phyloP scores from a whole-genome alignment of 2,113 vertebrate species.

The Rallus limicola region DNA sequence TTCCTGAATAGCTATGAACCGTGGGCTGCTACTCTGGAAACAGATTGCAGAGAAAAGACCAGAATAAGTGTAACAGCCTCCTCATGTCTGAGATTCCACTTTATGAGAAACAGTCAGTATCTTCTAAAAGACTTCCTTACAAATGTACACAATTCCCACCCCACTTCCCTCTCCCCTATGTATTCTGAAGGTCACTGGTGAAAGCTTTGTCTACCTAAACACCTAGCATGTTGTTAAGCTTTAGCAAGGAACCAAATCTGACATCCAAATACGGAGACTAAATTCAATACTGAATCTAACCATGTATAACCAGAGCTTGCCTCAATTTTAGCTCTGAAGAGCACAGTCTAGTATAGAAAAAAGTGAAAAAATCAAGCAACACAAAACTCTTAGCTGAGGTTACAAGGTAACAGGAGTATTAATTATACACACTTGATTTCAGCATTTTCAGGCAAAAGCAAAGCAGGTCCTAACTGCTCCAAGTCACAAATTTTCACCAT shows the following conservation, averaged over 20 bases:
- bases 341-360: neutral
- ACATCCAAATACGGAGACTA: neutral
- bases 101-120: neutral
- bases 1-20: conserved; percentile 84
- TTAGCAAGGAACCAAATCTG: neutral
- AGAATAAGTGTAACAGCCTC: neutral
- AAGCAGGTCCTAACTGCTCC: neutral
- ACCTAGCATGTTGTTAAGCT: neutral
- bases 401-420: neutral
- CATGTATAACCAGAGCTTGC: neutral
- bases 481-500: neutral
- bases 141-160: neutral
- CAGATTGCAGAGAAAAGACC: neutral
- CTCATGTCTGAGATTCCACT: neutral
- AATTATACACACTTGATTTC: neutral
- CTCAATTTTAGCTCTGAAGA: neutral
- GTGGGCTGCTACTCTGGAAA: conserved; percentile 82
- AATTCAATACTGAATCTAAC: neutral
- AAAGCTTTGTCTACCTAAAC: neutral
- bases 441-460: neutral
- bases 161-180: neutral
- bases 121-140: neutral
- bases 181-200: neutral
- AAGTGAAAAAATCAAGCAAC: neutral
- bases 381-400: neutral